Evolutionary conservation across 64 coral and sea anemone genomes (phyloP).

Genomic region (Orbicella faveolata): DNA sequence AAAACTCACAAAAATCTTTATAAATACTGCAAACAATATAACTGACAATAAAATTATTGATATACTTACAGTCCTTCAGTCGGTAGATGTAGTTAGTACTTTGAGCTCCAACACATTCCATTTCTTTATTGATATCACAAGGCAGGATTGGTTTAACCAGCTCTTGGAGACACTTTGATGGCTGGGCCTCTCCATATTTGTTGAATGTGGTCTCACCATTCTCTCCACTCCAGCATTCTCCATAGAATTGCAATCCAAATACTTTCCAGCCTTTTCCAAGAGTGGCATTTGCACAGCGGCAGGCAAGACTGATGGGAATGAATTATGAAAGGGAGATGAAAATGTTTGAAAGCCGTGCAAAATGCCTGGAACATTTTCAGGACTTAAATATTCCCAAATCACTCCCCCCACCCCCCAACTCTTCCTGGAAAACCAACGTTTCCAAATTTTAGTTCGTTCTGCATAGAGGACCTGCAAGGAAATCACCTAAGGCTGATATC

Average conservation of each 20-base stretch:
- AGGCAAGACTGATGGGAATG: conserved; percentile 40
- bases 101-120: conserved; percentile 68
- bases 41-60: background rate
- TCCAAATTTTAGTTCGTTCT: no score
- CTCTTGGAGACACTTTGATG: conserved; percentile 19
- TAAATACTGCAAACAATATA: no score
- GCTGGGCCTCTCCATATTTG: conserved; percentile 40
- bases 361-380: no score
- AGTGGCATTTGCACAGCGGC: conserved; percentile 58
- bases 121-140: conserved; percentile 43
- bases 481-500: no score
- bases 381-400: no score
- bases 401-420: no score
- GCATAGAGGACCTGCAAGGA: no score
- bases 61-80: conserved; percentile 40
- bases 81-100: conserved; percentile 60
- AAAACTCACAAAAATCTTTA: no score
- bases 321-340: no score
- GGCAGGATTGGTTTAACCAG: conserved; percentile 15
- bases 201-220: conserved; percentile 35
- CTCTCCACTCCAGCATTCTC: conserved; percentile 68
- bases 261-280: conserved; percentile 50
- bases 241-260: conserved; percentile 77
- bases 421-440: no score
- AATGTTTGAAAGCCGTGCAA: no score